These are phyloP conservation scores for Laterallus jamaicensis DNA, from an alignment of 2,113 vertebrate genomes.

Conservation along the genomic window DNA sequence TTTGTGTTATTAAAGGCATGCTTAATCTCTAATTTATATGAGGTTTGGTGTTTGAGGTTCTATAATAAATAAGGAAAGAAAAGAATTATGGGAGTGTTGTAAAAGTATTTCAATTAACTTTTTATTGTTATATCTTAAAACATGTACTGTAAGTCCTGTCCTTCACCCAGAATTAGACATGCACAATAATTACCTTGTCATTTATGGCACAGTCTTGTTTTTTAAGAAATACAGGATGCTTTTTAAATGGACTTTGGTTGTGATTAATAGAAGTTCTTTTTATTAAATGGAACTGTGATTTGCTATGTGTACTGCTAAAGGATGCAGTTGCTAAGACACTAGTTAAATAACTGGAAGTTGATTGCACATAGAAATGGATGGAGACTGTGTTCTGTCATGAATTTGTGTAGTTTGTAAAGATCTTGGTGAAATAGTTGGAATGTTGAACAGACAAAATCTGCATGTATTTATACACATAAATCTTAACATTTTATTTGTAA, in stretches of 20 bases:
- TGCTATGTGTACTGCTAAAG: neutral
- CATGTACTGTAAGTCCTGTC: neutral
- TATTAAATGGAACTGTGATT: neutral
- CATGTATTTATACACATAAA: neutral
- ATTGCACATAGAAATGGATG: neutral
- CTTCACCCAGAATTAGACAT: neutral
- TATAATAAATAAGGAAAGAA: neutral
- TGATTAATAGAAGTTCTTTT: slow-evolving; percentile 5
- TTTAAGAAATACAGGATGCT: neutral
- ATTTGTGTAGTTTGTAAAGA: neutral
- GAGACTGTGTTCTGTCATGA: neutral
- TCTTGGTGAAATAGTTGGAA: neutral
- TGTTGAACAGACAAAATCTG: neutral
- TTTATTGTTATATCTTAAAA: slow-evolving; percentile 22
- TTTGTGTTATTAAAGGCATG: neutral
- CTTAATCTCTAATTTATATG: slow-evolving; percentile 7
- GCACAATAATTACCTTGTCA: neutral
- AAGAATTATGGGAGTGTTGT: neutral
- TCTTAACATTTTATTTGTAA: neutral
- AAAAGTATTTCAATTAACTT: slow-evolving; percentile 27
- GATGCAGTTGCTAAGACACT: slow-evolving; percentile 6
- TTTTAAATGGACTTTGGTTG: slow-evolving; percentile 1
- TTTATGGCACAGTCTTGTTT: slow-evolving; percentile 7
- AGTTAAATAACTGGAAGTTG: neutral
- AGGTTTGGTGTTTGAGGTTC: neutral